phyloP scores from a whole-genome alignment of 2,888 invertebrate genomes.

The Stenotaenia linearis region DNA sequence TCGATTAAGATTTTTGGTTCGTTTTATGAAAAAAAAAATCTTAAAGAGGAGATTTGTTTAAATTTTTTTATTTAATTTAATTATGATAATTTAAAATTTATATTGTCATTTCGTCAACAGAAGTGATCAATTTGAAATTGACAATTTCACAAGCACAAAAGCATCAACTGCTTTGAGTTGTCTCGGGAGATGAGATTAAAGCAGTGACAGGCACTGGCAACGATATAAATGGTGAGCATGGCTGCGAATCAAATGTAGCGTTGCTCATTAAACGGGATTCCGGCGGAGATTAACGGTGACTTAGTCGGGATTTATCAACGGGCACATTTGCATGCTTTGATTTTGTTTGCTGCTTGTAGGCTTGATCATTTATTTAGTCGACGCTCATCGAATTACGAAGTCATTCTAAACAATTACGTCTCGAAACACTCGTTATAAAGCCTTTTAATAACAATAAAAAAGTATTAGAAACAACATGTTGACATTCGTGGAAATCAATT shows the following conservation, averaged over 20 bases:
- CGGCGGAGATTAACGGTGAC: constrained; percentile 14
- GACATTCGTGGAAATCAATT: background rate
- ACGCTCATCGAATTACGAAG: background rate
- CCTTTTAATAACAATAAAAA: no score
- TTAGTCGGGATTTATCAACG: constrained; percentile 27
- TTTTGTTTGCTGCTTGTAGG: background rate
- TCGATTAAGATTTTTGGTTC: no score
- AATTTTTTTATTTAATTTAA: background rate
- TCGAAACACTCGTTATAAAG: background rate
- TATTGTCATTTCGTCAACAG: no score
- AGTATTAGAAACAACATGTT: no score
- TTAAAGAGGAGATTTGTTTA: no score
- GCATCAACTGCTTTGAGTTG: constrained; percentile 17
- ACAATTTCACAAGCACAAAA: constrained; percentile 5
- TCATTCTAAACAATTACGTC: background rate
- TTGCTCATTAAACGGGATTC: constrained; percentile 30
- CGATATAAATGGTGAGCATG: constrained; percentile 26
- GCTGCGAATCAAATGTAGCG: constrained; percentile 24
- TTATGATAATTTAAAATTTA: no score
- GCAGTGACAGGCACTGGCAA: constrained; percentile 10
- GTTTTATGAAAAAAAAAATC: no score
- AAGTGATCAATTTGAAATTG: constrained; percentile 2
- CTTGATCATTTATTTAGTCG: background rate
- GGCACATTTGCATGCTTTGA: constrained; percentile 24
- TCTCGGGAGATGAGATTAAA: background rate